These are phyloP conservation scores for Onthophagus sagittarius DNA, from an alignment of 2,888 invertebrate genomes.

Conservation along the genomic window DNA sequence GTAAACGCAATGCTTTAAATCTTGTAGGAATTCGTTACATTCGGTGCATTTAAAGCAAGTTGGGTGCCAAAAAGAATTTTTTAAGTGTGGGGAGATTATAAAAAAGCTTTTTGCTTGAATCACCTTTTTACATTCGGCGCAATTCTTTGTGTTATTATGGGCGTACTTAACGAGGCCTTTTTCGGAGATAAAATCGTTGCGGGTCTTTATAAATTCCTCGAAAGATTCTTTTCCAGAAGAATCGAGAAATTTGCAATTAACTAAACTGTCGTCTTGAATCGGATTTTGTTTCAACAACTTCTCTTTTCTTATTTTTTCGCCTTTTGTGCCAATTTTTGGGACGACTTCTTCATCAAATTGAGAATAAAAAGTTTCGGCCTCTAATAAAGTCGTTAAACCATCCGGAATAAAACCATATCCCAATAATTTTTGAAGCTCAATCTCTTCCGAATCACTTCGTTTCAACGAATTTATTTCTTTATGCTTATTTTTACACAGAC, in stretches of 20 bases:
- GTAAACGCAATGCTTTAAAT: background rate
- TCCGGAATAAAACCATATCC: background rate
- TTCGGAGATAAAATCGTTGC: background rate
- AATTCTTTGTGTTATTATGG: background rate
- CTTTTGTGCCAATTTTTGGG: background rate
- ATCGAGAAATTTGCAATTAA: background rate
- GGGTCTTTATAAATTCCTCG: background rate
- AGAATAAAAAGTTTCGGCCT: background rate
- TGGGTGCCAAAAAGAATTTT: background rate
- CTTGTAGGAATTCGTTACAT: background rate
- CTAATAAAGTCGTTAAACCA: background rate
- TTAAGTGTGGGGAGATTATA: background rate
- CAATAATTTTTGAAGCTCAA: background rate
- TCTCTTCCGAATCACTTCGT: background rate
- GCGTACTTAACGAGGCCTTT: background rate
- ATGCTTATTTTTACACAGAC: background rate
- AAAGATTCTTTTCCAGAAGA: background rate
- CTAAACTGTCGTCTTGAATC: background rate
- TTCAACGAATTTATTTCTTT: background rate
- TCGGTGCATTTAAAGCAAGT: background rate
- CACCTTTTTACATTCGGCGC: background rate
- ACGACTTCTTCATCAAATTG: background rate
- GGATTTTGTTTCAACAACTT: background rate
- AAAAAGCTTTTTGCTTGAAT: background rate
- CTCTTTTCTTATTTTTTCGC: background rate